A percentile compares a stretch with the other conserved stretches of the same genome.
phyloP scores from a whole-genome alignment of 2,888 invertebrate species.

The Leptodirus hochenwartii region DNA sequence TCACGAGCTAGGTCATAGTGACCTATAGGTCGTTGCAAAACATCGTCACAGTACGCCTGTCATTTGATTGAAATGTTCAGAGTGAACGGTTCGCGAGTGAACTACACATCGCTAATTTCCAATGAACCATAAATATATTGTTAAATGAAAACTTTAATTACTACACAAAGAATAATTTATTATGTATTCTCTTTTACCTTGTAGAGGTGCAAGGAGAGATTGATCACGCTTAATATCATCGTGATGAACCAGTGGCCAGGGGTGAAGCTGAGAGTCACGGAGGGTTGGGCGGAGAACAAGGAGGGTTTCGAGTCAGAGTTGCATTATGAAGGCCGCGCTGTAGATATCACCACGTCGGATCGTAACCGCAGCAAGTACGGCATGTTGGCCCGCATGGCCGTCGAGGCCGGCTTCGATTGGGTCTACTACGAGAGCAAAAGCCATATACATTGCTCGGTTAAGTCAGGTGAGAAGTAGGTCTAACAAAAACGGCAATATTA shows the following conservation, averaged over 20 bases:
- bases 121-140: too few species aligned
- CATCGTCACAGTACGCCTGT: too few species aligned
- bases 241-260: conserved; percentile 99
- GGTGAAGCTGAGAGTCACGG: conserved; percentile 79
- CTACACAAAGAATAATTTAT: too few species aligned
- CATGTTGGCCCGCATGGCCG: conserved; percentile 86
- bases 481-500: too few species aligned
- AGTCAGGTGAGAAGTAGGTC: conserved; percentile 93
- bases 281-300: conserved; percentile 87
- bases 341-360: conserved; percentile 90
- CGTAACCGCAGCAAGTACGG: conserved; percentile 86
- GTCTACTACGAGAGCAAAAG: conserved; percentile 90
- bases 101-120: too few species aligned
- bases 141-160: too few species aligned
- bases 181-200: conserved; percentile 24
- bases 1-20: too few species aligned
- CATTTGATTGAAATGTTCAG: too few species aligned
- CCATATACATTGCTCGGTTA: conserved; percentile 93
- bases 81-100: too few species aligned
- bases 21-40: too few species aligned
- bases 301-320: conserved; percentile 64
- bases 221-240: conserved; percentile 84
- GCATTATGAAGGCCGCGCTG: conserved; percentile 93
- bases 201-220: conserved; percentile 89
- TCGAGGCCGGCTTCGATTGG: conserved; percentile 97